These are phyloP conservation scores for Limnodromus scolopaceus DNA, from an alignment of 2,797 vertebrate species.

Conservation along the genomic window DNA sequence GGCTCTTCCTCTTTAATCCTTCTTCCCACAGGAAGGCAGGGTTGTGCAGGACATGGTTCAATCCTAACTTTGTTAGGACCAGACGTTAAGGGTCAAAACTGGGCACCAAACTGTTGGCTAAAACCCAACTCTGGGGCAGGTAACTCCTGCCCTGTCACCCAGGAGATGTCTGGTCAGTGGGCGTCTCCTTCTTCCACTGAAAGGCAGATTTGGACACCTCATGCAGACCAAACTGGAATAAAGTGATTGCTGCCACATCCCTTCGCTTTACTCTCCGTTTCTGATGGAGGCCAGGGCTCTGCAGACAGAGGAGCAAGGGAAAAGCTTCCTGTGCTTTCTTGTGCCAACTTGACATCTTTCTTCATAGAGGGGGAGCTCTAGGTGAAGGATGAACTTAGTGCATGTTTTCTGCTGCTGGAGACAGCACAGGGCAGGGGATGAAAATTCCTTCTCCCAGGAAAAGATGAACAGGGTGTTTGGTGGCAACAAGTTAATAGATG, in stretches of 20 bases:
- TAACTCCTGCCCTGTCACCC: neutral
- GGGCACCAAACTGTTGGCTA: neutral
- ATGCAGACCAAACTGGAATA: neutral
- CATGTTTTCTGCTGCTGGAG: neutral
- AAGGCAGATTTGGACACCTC: neutral
- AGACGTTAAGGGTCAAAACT: neutral
- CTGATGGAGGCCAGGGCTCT: neutral
- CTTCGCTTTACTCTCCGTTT: neutral
- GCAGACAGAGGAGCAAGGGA: neutral
- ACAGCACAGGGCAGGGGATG: rapidly evolving
- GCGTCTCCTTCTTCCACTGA: neutral
- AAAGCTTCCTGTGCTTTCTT: neutral
- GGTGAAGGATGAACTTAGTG: neutral
- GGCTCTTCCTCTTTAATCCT: neutral
- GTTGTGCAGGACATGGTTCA: neutral
- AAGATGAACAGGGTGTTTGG: neutral
- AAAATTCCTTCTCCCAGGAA: neutral
- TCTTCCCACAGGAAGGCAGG: neutral
- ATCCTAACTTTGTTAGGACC: neutral
- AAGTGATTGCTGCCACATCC: neutral
- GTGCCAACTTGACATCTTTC: neutral
- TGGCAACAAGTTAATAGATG: neutral
- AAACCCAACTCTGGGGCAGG: neutral
- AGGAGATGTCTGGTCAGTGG: neutral
- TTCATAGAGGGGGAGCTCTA: neutral